Evolutionary conservation across 2,888 invertebrate species (phyloP).

Genomic region (Liodrosophila aerea): DNA sequence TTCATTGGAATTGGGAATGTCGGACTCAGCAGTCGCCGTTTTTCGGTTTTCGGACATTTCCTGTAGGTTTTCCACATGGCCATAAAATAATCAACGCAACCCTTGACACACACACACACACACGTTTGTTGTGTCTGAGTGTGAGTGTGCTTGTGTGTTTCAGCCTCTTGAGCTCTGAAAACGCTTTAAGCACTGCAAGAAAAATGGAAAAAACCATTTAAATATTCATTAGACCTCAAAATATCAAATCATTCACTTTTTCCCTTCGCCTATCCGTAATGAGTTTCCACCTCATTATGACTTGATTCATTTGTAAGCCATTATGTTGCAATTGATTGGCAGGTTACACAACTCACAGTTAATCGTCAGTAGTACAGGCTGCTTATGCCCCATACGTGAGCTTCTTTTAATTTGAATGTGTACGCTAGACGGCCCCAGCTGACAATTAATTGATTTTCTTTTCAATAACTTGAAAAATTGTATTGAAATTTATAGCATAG

Average conservation of each 20-base stretch:
- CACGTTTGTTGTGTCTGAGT: constrained; percentile 6
- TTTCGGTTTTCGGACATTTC: constrained; percentile 54
- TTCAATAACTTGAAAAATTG: too few relatives aligned
- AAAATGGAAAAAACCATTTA: constrained; percentile 20
- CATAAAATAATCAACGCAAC: constrained; percentile 75
- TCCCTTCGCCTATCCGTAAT: too few relatives aligned
- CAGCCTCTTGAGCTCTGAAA: constrained; percentile 40
- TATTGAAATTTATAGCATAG: too few relatives aligned
- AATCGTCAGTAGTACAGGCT: too few relatives aligned
- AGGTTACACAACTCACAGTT: too few relatives aligned
- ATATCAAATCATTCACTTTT: neutral
- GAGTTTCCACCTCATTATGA: too few relatives aligned
- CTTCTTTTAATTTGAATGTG: too few relatives aligned
- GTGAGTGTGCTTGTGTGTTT: constrained; percentile 24
- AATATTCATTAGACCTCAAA: constrained; percentile 9
- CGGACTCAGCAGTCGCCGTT: constrained; percentile 20
- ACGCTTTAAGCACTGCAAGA: constrained; percentile 4
- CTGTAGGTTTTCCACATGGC: constrained; percentile 73
- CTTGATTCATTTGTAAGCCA: too few relatives aligned
- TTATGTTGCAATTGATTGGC: too few relatives aligned
- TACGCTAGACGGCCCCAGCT: too few relatives aligned
- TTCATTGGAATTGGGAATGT: constrained; percentile 44
- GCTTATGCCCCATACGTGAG: too few relatives aligned
- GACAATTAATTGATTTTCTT: too few relatives aligned
- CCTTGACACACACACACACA: constrained; percentile 62